Evolutionary conservation across 2,113 vertebrate genomes (phyloP), one percentile per base, ranked within the genome.

Genomic region (Mustela nigripes): DNA sequence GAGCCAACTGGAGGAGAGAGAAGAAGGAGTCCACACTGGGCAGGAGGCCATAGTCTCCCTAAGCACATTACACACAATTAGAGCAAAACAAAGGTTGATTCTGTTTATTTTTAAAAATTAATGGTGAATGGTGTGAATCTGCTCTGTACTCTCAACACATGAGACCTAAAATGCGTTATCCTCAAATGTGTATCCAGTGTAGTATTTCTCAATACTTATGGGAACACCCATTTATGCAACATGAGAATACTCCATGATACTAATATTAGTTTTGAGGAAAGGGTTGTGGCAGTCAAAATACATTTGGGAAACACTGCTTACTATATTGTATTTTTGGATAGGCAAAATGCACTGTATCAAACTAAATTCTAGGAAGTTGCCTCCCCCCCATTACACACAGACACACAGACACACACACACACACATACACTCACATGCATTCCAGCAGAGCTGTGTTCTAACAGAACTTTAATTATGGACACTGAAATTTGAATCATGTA

Each of bases 221-320:
- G 42, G 15, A 83, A 83, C 31, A 78, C 11, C 83, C 31, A 1
- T 42, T 53, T 89, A 58, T 62, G 42, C 56, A 56, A 76, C 14
- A 15, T 18, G 28, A 67, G 39, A 71, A 7, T 2, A 56, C 11
- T 63, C 7, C 8, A 53, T 78, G 62, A 93, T 48, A 81, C 39
- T 92, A 92, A 67, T 31, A 79, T 88, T 92, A 74, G 60, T 69
- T 96, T 89, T 89, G 42, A 86, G 65, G 50, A 90, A 94, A 87
- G 5, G 56, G 45, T 92, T 94, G 79, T 80, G 88, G 63, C n/a
- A 80, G 87, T 63, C 60, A 62, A 92, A 94, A 88, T 39, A 76
- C 36, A 45, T 45, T 81, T 62, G 65, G 39, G 36, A 89, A 92
- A 95, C 28, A 80, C 14, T 65, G 18, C 5, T 65, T 78, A 48